Evolutionary conservation across 2,888 invertebrate species (phyloP).

Genomic region (Perdita meconis): DNA sequence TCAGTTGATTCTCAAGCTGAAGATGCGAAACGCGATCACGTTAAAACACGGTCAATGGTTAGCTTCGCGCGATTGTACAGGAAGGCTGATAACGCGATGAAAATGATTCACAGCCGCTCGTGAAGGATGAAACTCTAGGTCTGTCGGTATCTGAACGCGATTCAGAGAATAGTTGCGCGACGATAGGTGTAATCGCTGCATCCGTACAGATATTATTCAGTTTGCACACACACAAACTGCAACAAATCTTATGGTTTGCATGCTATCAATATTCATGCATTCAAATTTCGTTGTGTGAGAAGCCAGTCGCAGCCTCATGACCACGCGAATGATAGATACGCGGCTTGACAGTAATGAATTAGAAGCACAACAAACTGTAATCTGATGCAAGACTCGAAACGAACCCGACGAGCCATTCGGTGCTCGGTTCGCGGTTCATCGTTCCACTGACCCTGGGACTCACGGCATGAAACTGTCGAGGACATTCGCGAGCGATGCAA

Average conservation of each 20-base stretch:
- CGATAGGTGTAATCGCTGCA: background rate
- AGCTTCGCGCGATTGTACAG: background rate
- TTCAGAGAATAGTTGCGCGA: background rate
- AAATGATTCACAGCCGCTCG: background rate
- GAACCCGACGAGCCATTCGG: background rate
- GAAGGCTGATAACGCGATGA: background rate
- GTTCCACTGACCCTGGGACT: constrained; percentile 15
- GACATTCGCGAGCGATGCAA: constrained; percentile 12
- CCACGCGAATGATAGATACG: too few species aligned
- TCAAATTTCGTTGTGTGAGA: too few species aligned
- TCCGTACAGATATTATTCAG: background rate
- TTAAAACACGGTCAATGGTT: background rate
- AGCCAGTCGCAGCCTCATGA: background rate
- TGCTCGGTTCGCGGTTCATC: background rate
- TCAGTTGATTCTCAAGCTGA: background rate
- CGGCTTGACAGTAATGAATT: too few species aligned
- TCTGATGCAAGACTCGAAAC: background rate
- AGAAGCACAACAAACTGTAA: too few species aligned
- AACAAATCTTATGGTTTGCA: background rate
- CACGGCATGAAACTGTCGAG: background rate
- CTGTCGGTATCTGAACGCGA: background rate
- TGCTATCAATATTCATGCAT: background rate
- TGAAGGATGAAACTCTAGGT: background rate
- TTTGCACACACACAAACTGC: background rate
- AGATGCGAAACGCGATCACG: background rate